phyloP scores from a whole-genome alignment of 2,888 invertebrate species.

The Sarcophaga rosellei region DNA sequence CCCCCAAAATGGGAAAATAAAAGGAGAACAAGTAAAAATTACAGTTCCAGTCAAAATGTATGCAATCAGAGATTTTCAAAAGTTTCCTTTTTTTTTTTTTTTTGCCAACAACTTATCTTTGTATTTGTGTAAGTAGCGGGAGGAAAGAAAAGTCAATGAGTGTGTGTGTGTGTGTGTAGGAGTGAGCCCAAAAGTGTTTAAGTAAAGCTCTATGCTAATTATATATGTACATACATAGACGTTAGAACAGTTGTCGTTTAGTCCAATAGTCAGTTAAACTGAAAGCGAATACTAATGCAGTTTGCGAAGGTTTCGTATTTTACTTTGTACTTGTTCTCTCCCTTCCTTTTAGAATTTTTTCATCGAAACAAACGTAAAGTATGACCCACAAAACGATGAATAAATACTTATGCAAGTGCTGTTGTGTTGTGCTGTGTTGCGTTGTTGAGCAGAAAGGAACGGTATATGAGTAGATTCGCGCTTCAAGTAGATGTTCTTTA shows the following conservation, averaged over 20 bases:
- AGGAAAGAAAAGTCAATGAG: background rate
- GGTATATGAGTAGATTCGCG: background rate
- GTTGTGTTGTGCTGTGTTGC: background rate
- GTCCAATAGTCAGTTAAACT: background rate
- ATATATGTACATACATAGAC: background rate
- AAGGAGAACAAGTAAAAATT: slow-evolving; percentile 50
- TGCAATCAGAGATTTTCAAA: slow-evolving; percentile 45
- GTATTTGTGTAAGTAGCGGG: background rate
- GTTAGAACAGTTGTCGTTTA: slow-evolving; percentile 27
- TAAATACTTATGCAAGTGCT: background rate
- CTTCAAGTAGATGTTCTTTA: background rate
- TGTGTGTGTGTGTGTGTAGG: slow-evolving; percentile 3
- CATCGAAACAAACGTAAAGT: background rate
- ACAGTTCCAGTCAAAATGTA: slow-evolving; percentile 45
- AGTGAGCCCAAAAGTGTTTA: background rate
- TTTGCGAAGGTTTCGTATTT: background rate
- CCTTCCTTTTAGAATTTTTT: background rate
- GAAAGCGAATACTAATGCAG: background rate
- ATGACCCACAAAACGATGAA: slow-evolving; percentile 42
- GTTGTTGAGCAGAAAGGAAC: slow-evolving; percentile 1
- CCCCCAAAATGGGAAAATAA: background rate
- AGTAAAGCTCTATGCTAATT: slow-evolving; percentile 49
- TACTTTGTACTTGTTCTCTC: background rate
- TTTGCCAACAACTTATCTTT: slow-evolving; percentile 10
- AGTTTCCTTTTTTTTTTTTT: slow-evolving; percentile 22